Evolutionary conservation across 2,113 vertebrate genomes (phyloP).

Genomic region (Oreocharis arfaki): DNA sequence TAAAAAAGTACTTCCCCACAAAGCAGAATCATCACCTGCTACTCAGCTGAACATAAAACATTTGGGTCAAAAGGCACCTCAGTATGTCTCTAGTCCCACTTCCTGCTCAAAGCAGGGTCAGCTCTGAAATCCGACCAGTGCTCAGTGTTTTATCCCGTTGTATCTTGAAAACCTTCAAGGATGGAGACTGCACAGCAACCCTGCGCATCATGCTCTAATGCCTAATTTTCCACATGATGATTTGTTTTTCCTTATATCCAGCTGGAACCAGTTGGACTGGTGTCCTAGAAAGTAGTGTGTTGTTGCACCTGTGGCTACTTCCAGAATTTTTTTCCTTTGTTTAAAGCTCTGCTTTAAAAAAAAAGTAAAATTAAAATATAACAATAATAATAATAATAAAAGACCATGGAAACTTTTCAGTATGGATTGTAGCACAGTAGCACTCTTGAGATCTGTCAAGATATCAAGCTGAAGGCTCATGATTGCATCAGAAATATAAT

Average conservation of each 20-base stretch:
- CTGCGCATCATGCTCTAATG: neutral
- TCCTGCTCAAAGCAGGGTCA: neutral
- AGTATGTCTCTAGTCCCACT: neutral
- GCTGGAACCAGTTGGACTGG: neutral
- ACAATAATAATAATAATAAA: too few relatives aligned
- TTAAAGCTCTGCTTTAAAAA: neutral
- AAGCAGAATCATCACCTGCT: neutral
- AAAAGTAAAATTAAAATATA: neutral
- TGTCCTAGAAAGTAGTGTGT: neutral
- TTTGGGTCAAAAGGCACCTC: neutral
- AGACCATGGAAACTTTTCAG: neutral
- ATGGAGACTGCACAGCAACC: neutral
- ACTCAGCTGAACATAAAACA: neutral
- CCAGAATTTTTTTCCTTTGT: neutral
- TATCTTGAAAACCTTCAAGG: neutral
- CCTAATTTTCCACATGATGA: neutral
- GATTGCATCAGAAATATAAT: neutral
- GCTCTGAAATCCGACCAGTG: neutral
- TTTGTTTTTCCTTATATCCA: neutral
- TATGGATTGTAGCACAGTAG: neutral
- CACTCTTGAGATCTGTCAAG: neutral
- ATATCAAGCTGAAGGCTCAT: neutral
- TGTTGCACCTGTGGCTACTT: neutral
- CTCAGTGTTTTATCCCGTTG: neutral
- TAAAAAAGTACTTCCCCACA: neutral